Evolutionary conservation across 2,888 invertebrate genomes (phyloP).

Genomic region (Pterostichus niger): DNA sequence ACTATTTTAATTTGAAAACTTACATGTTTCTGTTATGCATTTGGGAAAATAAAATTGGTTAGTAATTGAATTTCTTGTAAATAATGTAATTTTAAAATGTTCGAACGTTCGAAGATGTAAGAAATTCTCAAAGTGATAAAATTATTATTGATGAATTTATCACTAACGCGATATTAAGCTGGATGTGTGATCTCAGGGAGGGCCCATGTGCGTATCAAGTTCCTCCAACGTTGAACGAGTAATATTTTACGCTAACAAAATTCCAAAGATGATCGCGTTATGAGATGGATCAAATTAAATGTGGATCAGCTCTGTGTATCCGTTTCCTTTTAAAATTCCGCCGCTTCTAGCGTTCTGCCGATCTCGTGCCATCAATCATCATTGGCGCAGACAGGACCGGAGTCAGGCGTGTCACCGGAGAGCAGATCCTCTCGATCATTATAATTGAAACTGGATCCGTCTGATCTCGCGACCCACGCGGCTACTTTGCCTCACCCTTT

Average conservation of each 20-base stretch:
- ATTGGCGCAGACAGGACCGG: slow-evolving; percentile 73
- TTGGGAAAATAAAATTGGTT: too few relatives aligned
- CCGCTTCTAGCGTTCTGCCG: slow-evolving; percentile 9
- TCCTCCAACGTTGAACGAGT: background rate
- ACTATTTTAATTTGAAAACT: too few relatives aligned
- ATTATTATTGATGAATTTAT: background rate
- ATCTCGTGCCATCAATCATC: slow-evolving; percentile 73
- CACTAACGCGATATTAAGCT: background rate
- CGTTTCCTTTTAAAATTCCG: slow-evolving; percentile 64
- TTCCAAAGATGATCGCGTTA: slow-evolving; percentile 53
- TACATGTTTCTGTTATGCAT: too few relatives aligned
- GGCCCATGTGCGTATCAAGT: slow-evolving; percentile 24
- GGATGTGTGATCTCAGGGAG: background rate
- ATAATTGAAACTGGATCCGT: slow-evolving; percentile 76
- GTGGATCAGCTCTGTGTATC: slow-evolving; percentile 59
- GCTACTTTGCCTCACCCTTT: slow-evolving; percentile 15
- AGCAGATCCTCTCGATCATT: slow-evolving; percentile 76
- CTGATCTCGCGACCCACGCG: background rate
- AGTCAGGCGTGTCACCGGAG: slow-evolving; percentile 74
- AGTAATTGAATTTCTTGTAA: too few relatives aligned
- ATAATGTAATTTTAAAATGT: background rate
- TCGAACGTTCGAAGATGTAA: background rate
- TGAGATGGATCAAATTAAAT: slow-evolving; percentile 66
- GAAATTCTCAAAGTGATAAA: background rate
- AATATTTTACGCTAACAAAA: slow-evolving; percentile 51